phyloP scores from a whole-genome alignment of 2,888 invertebrate species.

The Colletes collaris region DNA sequence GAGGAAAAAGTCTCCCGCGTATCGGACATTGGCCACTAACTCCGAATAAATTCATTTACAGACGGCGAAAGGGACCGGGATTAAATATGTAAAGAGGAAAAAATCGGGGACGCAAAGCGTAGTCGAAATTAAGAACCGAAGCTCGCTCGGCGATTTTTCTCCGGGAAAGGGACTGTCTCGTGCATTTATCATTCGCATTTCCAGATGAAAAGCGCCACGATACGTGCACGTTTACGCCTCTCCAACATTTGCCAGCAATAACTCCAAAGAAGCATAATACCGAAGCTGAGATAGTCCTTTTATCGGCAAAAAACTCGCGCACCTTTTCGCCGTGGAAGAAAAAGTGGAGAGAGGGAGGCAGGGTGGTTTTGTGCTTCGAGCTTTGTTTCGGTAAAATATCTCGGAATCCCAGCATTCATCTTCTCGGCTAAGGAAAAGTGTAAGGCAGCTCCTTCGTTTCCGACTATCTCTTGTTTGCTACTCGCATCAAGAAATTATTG shows the following conservation, averaged over 20 bases:
- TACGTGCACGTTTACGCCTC: constrained; percentile 10
- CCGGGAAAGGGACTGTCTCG: constrained; percentile 2
- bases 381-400: constrained; percentile 67
- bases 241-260: constrained; percentile 50
- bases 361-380: constrained; percentile 41
- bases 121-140: not conserved
- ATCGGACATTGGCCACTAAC: too few relatives aligned
- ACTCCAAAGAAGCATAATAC: constrained; percentile 53
- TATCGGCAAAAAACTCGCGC: constrained; percentile 48
- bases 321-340: constrained; percentile 35
- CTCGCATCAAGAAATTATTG: constrained; percentile 71
- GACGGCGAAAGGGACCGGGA: too few relatives aligned
- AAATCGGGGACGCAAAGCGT: not conserved
- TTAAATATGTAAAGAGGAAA: not conserved
- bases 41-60: too few relatives aligned
- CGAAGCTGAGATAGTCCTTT: constrained; percentile 47
- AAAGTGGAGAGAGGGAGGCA: constrained; percentile 3
- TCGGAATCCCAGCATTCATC: constrained; percentile 54
- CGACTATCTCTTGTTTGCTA: constrained; percentile 67
- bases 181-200: constrained; percentile 29
- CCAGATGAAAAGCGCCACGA: constrained; percentile 28
- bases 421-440: constrained; percentile 50
- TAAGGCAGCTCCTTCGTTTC: constrained; percentile 56
- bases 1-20: too few relatives aligned
- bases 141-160: constrained; percentile 6